phyloP scores from a whole-genome alignment of 2,113 vertebrate species.

The Heloderma charlesbogerti region DNA sequence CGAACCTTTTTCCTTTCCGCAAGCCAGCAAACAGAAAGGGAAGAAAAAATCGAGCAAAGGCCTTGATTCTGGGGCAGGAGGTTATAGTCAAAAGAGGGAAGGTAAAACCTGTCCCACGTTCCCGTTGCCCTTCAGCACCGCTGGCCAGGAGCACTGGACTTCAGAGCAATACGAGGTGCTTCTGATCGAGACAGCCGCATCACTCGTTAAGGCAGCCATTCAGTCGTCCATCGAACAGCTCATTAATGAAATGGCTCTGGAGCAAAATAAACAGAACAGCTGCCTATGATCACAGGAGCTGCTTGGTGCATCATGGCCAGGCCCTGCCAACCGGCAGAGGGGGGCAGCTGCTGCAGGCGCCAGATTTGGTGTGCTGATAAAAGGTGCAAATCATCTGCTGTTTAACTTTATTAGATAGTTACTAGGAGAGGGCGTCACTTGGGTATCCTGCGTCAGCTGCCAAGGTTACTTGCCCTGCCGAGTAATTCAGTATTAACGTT shows the following conservation, averaged over 20 bases:
- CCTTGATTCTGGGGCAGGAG: slow-evolving; percentile 6
- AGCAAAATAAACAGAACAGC: slow-evolving; percentile 77
- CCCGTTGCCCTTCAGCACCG: not conserved
- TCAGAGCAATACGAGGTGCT: slow-evolving; percentile 79
- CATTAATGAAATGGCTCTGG: slow-evolving; percentile 79
- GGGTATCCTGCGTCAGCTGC: not conserved
- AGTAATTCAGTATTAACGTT: not conserved
- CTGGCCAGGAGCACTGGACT: slow-evolving; percentile 70
- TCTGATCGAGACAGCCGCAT: slow-evolving; percentile 79
- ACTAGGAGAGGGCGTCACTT: not conserved
- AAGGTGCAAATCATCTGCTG: not conserved
- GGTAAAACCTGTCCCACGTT: slow-evolving; percentile 43
- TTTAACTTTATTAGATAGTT: not conserved
- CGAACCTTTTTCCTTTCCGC: slow-evolving; percentile 70
- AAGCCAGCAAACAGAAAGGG: slow-evolving; percentile 72
- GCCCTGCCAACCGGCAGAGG: not conserved
- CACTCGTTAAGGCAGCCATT: slow-evolving; percentile 81
- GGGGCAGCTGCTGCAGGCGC: not conserved
- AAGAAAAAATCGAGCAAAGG: slow-evolving; percentile 57
- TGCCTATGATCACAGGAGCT: slow-evolving; percentile 69
- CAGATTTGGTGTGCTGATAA: not conserved
- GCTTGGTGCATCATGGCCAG: not conserved
- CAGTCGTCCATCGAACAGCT: slow-evolving; percentile 83
- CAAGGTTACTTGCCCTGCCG: not conserved
- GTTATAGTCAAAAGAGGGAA: slow-evolving; percentile 7